Evolutionary conservation across 2,113 vertebrate genomes (phyloP).

Genomic region (Proterorhinus semilunaris): DNA sequence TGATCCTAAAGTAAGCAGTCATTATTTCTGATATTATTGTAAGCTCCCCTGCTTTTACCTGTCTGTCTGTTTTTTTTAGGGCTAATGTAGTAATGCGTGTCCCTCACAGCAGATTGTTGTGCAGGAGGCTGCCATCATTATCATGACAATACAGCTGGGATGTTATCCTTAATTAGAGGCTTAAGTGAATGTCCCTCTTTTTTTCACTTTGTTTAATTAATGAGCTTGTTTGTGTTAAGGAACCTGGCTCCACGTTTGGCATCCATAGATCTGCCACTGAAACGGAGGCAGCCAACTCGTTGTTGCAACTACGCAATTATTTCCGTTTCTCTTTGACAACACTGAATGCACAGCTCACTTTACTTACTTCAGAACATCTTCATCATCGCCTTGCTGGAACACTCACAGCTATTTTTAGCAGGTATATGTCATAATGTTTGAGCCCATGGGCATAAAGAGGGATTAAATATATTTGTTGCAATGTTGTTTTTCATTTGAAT

Average conservation of each 20-base stretch:
- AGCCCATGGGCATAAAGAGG: slow-evolving; percentile 15
- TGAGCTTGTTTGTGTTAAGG: slow-evolving; percentile 28
- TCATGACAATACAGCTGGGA: slow-evolving; percentile 44
- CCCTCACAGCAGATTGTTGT: slow-evolving; percentile 8
- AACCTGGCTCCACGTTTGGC: slow-evolving; percentile 23
- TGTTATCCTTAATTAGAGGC: slow-evolving; percentile 42
- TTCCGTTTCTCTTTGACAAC: slow-evolving; percentile 13
- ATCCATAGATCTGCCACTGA: slow-evolving; percentile 7
- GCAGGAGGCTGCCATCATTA: slow-evolving; percentile 23
- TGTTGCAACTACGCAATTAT: slow-evolving; percentile 20
- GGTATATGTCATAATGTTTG: not conserved
- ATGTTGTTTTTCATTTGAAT: slow-evolving; percentile 32
- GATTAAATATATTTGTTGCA: slow-evolving; percentile 24
- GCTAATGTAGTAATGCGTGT: not conserved
- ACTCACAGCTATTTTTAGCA: slow-evolving; percentile 15
- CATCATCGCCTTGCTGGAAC: not conserved
- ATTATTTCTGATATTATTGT: not conserved
- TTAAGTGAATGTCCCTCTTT: slow-evolving; percentile 21
- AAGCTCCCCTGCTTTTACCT: not conserved
- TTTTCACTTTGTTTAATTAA: slow-evolving; percentile 41
- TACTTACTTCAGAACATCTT: not conserved
- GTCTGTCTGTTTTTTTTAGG: not conserved
- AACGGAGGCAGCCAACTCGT: slow-evolving; percentile 12
- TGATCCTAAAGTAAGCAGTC: not conserved
- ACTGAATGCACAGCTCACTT: slow-evolving; percentile 4